Evolutionary conservation across 2,797 vertebrate species (phyloP), one percentile per base, ranked within the genome.

Genomic region (Pelodytes ibericus): DNA sequence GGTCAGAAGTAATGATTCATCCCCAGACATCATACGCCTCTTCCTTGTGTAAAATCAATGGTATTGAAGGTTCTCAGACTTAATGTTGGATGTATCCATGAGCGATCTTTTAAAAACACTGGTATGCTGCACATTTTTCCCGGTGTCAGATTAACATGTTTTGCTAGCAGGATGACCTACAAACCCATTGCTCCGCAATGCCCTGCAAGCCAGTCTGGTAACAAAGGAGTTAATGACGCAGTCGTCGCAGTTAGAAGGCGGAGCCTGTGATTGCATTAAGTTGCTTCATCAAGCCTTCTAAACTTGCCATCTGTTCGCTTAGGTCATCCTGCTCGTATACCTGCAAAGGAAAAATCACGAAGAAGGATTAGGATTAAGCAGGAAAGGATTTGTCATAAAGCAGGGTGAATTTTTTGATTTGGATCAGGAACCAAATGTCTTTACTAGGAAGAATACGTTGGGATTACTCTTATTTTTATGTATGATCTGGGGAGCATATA

Each of bases 211-310:
- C 36, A 69, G 22, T 15, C 22, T 18, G n/a, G 36, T 39, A 60
- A 27, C 75, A 29, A 72, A 66, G 31, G 62, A 31, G 61, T 65
- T 49, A 57, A 60, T 73, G 24, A 2, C 25, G 71, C 80, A 15
- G 0, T 72, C 49, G 39, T 56, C 25, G 15, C 39, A 75, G 82
- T 93, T 93, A 98, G 91, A 98, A 98, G 82, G 96, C 96, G 0
- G 96, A 98, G 83, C 96, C 96, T 0, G 96, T 98, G 87, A 98
- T 98, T 81, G 96, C 96, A 0, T 98, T 98, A 64, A 98, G 96
- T 82, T 98, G 96, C 88, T 98, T 97, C 96, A 98, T 98, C 79
- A 98, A 87, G 77, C 96, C 96, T 85, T 98, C 96, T 82, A 98
- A 89, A 85, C 96, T 98, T 62, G 96, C 96, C 96, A 98, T 98